Conservation (phyloP, 2,888 invertebrate species). For the Helleia helle region DNA sequence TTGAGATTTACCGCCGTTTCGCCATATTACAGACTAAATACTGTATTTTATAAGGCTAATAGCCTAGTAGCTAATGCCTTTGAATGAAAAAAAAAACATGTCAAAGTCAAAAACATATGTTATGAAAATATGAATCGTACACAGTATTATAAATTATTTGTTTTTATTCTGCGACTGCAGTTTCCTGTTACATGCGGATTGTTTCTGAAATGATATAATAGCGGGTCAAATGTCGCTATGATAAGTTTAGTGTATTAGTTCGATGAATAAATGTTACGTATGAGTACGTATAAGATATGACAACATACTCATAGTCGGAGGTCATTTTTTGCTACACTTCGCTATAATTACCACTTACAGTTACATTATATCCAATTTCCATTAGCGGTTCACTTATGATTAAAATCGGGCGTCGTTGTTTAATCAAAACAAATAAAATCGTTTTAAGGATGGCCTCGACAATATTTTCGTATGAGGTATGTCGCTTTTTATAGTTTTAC, state of each 20-base stretch:
- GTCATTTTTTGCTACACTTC: not conserved
- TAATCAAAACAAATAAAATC: conserved; percentile 34
- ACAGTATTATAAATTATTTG: not conserved
- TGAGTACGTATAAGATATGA: no score
- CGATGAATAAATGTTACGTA: conserved; percentile 34
- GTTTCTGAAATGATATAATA: conserved; percentile 30
- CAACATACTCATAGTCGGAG: not conserved
- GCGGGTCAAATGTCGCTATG: conserved; percentile 49
- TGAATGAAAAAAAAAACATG: conserved; percentile 1
- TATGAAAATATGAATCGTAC: not conserved
- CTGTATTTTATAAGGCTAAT: no score
- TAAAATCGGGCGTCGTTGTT: conserved; percentile 33
- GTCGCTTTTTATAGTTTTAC: no score
- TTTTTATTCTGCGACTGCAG: conserved; percentile 24
- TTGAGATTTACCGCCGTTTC: no score
- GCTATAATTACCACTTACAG: no score
- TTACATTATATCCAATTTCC: not conserved
- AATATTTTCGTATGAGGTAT: conserved; percentile 50
- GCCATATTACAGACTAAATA: no score
- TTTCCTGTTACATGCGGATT: conserved; percentile 27
- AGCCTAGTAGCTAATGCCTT: no score
- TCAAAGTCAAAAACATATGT: not conserved
- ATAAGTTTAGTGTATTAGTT: conserved; percentile 8
- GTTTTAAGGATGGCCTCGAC: conserved; percentile 44
- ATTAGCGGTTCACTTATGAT: conserved; percentile 35